Evolutionary conservation across 1,140 invertebrate genomes (phyloP), one percentile per base, ranked within the genome.

Genomic region (Ditylenchus dipsaci): DNA sequence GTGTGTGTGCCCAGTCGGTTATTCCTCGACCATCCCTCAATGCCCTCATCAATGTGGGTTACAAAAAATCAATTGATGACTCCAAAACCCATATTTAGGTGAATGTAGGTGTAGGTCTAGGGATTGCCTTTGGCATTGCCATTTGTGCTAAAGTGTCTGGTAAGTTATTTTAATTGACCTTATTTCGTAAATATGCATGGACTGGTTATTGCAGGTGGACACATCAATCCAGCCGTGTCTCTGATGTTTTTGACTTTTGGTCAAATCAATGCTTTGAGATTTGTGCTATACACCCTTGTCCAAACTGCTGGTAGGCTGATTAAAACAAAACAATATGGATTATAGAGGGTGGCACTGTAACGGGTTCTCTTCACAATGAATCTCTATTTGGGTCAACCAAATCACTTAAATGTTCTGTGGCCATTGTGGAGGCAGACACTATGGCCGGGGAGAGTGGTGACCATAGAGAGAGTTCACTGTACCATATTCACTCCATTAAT

Each of bases 161-260:
- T 75, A 49, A 38, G n/a, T 27, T 62, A 5, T 26, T 53, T 53
- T 53, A 3, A 7, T 53, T 5, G 15, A 23, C 11, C 3, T 7
- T 5, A 23, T 30, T 1, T 47, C 62, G 19, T 33, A 26, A 45
- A 11, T 19, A 47, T 38, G 9, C 21, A 27, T 62, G 13, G 42
- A 33, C 8, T 19, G 33, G 0, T 21, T 63, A 27, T 26, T 69
- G 79, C 67, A 87, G 87, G 87, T 67, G 87, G 84, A 1, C 87
- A 88, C 76, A 75, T 88, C 15, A 88, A 88, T 76, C 87, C 87
- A 11, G 85, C 87, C 8, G 86, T 88, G 0, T 84, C 86, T 0
- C 59, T 88, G 11, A 85, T 86, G 19, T 79, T 87, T 69, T 83
- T 85, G 0, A 61, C 81, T 8, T 67, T 87, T 9, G 83, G 85